Conservation (phyloP, 2,888 invertebrate genomes). For the Zaprionus lineosus region DNA sequence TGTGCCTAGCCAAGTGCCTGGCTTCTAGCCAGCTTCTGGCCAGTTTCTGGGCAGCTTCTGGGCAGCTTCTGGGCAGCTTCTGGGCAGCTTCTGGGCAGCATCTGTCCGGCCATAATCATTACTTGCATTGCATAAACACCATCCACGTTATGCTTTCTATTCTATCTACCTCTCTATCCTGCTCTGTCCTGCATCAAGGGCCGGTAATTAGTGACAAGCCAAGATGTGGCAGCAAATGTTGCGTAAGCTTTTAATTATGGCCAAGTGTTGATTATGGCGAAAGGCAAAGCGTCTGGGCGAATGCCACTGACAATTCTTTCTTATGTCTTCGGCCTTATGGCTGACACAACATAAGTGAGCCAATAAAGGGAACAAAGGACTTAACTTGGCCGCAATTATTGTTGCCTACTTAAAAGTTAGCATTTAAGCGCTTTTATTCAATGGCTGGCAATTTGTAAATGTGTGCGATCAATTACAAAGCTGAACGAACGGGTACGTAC, state of each 20-base stretch:
- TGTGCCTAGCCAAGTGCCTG: constrained; percentile 21
- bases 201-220: constrained; percentile 66
- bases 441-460: constrained; percentile 58
- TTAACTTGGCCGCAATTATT: constrained; percentile 43
- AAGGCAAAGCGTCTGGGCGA: constrained; percentile 44
- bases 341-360: constrained; percentile 40
- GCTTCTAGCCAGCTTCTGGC: constrained; percentile 1
- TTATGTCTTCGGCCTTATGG: too few species aligned
- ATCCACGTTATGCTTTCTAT: too few species aligned
- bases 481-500: constrained; percentile 24
- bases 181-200: too few species aligned
- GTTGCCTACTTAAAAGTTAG: constrained; percentile 48
- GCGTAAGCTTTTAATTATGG: constrained; percentile 60
- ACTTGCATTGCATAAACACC: constrained; percentile 57
- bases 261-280: constrained; percentile 59
- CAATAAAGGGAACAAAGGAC: constrained; percentile 24
- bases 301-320: constrained; percentile 29
- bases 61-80: constrained; percentile 23
- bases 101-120: constrained; percentile 67
- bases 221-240: constrained; percentile 57
- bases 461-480: constrained; percentile 67
- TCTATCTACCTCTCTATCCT: too few species aligned
- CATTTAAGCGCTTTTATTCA: constrained; percentile 48
- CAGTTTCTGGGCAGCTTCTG: constrained; percentile 13
- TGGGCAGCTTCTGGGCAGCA: constrained; percentile 10